phyloP scores from a whole-genome alignment of 2,888 invertebrate species.

The Aphodius granarius region DNA sequence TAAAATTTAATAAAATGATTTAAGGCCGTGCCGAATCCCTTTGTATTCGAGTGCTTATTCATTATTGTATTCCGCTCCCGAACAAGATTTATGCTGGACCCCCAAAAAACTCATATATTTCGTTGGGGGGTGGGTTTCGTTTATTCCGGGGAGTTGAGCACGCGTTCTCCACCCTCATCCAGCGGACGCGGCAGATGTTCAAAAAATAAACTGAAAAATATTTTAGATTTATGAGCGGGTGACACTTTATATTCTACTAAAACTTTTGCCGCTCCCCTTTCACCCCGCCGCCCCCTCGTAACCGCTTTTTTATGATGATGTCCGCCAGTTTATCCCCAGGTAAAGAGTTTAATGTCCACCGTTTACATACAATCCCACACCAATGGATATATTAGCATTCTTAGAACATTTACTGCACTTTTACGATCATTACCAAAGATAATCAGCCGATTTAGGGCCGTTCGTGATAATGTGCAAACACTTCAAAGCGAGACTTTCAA shows the following conservation, averaged over 20 bases:
- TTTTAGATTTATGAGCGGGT: not conserved
- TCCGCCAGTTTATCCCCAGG: not conserved
- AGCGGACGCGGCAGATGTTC: conserved; percentile 6
- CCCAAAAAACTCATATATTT: not conserved
- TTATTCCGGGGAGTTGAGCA: not conserved
- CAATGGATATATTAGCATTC: not conserved
- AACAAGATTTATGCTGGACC: not conserved
- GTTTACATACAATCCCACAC: not conserved
- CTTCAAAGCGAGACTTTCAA: not conserved
- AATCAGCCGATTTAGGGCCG: not conserved
- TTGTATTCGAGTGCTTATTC: not conserved
- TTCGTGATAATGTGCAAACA: not conserved
- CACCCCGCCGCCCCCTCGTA: not conserved
- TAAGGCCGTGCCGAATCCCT: not conserved
- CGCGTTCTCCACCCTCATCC: too few relatives aligned
- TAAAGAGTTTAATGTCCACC: not conserved
- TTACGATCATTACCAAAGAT: not conserved
- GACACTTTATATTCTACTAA: not conserved
- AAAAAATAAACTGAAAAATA: conserved; percentile 3
- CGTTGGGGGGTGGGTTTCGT: not conserved
- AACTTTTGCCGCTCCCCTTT: too few relatives aligned
- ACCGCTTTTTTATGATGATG: not conserved
- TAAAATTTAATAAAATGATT: not conserved
- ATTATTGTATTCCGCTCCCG: not conserved
- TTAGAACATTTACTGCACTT: not conserved